phyloP scores from a whole-genome alignment of 2,888 invertebrate genomes.

The Tenthredo livida region DNA sequence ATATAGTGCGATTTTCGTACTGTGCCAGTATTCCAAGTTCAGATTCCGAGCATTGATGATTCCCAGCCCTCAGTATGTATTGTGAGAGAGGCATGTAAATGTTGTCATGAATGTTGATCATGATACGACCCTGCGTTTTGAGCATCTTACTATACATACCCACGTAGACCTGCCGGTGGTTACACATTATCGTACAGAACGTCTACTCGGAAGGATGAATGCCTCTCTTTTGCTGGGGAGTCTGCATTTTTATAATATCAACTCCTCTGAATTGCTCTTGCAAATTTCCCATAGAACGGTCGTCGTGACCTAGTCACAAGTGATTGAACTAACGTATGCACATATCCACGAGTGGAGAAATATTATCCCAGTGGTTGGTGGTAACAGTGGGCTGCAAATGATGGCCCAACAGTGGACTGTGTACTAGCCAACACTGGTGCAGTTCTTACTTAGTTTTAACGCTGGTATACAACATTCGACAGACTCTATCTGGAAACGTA shows the following conservation, averaged over 20 bases:
- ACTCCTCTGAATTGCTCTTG: too few relatives aligned
- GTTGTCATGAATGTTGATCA: not conserved
- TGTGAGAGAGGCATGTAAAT: not conserved
- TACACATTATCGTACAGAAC: not conserved
- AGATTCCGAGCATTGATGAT: not conserved
- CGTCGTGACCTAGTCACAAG: not conserved
- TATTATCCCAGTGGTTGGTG: not conserved
- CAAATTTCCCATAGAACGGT: not conserved
- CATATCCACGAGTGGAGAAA: not conserved
- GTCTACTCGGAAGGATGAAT: not conserved
- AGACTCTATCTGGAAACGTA: not conserved
- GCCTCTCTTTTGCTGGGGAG: not conserved
- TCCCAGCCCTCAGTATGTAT: not conserved
- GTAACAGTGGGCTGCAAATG: not conserved
- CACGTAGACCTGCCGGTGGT: not conserved
- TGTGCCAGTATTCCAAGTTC: slow-evolving; percentile 3
- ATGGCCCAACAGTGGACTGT: not conserved
- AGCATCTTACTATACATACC: not conserved
- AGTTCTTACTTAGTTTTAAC: not conserved
- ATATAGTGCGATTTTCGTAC: not conserved
- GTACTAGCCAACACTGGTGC: not conserved
- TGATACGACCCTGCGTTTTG: not conserved
- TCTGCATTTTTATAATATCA: not conserved
- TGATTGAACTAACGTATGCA: not conserved
- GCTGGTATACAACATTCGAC: not conserved